These are phyloP conservation scores for Anolis apletophallus DNA, from an alignment of 2,797 vertebrate species.

Conservation along the genomic window DNA sequence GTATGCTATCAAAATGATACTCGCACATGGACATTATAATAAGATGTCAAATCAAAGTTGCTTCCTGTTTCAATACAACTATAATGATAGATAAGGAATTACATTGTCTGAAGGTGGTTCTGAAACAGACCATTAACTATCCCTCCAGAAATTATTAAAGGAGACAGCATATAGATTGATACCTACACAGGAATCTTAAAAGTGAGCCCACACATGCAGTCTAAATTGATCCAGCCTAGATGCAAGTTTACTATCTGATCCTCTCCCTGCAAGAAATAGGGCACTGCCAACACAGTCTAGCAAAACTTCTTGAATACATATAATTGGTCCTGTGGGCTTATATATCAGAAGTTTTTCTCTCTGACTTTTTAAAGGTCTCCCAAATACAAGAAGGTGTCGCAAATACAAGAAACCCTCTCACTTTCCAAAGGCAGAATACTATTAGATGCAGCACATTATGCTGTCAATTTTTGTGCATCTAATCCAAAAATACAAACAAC, in stretches of 20 bases:
- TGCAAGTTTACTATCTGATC: not conserved
- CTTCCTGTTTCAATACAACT: not conserved
- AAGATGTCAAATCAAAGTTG: not conserved
- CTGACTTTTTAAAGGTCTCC: conserved; percentile 7
- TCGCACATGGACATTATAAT: not conserved
- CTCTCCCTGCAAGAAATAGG: not conserved
- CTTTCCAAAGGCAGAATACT: conserved; percentile 19
- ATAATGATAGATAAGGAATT: not conserved
- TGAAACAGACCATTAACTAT: not conserved
- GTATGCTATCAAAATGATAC: not conserved
- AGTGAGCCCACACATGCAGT: too few relatives aligned
- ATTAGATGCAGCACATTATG: not conserved
- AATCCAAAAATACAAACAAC: conserved; percentile 41
- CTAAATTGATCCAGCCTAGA: not conserved
- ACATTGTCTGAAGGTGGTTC: not conserved
- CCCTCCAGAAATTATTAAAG: not conserved
- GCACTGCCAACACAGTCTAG: not conserved
- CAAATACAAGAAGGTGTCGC: not conserved
- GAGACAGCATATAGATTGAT: not conserved
- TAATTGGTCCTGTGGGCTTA: conserved; percentile 53
- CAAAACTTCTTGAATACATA: conserved; percentile 43
- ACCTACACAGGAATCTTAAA: not conserved
- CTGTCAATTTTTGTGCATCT: conserved; percentile 14
- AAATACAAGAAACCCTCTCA: conserved; percentile 28
- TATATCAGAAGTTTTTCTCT: conserved; percentile 14